Evolutionary conservation across 2,888 invertebrate species (phyloP).

Genomic region (Gari tellinella): DNA sequence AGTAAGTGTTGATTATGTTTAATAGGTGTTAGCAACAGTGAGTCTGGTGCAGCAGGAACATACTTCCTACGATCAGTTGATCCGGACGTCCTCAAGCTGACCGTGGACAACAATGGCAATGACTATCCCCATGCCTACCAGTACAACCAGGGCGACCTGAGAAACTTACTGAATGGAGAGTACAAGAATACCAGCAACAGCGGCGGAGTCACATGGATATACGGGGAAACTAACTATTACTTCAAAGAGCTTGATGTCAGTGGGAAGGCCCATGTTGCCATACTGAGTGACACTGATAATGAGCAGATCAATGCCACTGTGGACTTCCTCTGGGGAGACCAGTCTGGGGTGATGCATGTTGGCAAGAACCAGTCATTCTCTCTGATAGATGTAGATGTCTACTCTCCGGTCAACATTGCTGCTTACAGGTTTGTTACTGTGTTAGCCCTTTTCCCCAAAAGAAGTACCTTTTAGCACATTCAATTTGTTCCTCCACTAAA

Average conservation of each 20-base stretch:
- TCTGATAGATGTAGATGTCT: constrained; percentile 66
- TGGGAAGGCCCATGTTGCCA: constrained; percentile 76
- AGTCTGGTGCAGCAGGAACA: constrained; percentile 74
- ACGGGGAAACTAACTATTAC: constrained; percentile 50
- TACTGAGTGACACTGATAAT: constrained; percentile 64
- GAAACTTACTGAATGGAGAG: constrained; percentile 65
- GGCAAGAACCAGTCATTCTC: constrained; percentile 66
- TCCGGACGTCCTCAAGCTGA: constrained; percentile 47
- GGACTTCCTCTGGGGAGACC: constrained; percentile 65
- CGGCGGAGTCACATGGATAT: constrained; percentile 75
- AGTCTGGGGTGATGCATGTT: constrained; percentile 70
- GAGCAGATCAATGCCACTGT: constrained; percentile 50
- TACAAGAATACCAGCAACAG: constrained; percentile 62
- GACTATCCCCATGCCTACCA: constrained; percentile 62
- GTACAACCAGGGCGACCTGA: constrained; percentile 42
- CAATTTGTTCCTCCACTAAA: too few relatives aligned
- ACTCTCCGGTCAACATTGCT: constrained; percentile 71
- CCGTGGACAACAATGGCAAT: constrained; percentile 68
- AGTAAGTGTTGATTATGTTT: too few relatives aligned
- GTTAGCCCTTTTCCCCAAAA: too few relatives aligned
- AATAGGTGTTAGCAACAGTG: constrained; percentile 64
- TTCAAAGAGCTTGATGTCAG: constrained; percentile 64
- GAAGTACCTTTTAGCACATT: too few relatives aligned
- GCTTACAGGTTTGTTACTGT: constrained; percentile 74
- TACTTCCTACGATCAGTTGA: constrained; percentile 61